Conservation (phyloP, 1,140 invertebrate genomes). For the Sitodiplosis mosellana region DNA sequence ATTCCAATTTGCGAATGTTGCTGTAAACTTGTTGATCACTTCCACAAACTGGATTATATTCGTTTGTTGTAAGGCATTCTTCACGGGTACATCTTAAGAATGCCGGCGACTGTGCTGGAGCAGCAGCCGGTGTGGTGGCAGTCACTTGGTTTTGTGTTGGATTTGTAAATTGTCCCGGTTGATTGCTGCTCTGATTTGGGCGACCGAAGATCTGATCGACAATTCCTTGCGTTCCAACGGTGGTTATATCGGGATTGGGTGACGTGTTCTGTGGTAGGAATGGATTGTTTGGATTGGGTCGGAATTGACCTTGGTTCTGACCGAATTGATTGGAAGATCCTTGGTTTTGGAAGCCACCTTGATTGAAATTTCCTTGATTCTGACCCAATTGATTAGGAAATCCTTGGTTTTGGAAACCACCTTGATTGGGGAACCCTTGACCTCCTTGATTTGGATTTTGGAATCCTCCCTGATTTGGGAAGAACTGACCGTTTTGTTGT, state of each 20-base stretch:
- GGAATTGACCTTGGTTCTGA: conserved; percentile 13
- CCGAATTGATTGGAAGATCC: conserved; percentile 6
- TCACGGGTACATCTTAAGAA: conserved; percentile 25
- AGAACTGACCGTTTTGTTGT: neutral
- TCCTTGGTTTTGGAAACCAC: too few relatives aligned
- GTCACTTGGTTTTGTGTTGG: too few relatives aligned
- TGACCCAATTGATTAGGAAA: neutral
- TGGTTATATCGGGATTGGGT: too few relatives aligned
- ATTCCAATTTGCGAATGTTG: conserved; percentile 37
- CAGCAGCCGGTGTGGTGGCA: neutral
- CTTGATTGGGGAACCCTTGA: neutral
- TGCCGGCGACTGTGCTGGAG: conserved; percentile 11
- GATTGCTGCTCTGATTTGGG: too few relatives aligned
- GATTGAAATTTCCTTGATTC: neutral
- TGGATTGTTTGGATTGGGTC: too few relatives aligned
- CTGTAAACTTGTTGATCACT: conserved; percentile 37
- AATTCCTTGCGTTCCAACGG: too few relatives aligned
- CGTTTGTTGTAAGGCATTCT: conserved; percentile 30
- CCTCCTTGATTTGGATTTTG: too few relatives aligned
- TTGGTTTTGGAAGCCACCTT: neutral
- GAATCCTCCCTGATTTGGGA: neutral
- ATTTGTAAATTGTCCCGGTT: too few relatives aligned
- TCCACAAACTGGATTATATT: conserved; percentile 55
- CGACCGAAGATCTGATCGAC: too few relatives aligned
- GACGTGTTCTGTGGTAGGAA: too few relatives aligned